phyloP scores from a whole-genome alignment of 2,113 vertebrate genomes.

The Platichthys flesus region DNA sequence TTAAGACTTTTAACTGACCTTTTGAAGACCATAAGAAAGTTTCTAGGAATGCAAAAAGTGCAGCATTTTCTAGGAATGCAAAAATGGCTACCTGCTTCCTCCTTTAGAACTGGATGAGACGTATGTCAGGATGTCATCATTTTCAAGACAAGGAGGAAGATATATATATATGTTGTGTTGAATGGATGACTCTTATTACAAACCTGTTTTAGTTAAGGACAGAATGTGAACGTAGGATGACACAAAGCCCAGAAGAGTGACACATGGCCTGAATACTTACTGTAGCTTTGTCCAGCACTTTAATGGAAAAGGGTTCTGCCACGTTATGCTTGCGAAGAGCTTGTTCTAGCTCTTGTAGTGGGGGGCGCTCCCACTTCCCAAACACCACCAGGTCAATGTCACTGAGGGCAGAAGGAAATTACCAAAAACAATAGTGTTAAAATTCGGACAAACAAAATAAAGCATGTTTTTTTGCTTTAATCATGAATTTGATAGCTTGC shows the following conservation, averaged over 20 bases:
- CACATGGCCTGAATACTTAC: conserved; percentile 77
- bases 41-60: conserved; percentile 1
- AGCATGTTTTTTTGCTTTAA: background rate
- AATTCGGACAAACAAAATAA: background rate
- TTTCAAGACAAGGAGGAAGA: too few relatives aligned
- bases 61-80: conserved; percentile 1
- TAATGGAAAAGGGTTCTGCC: conserved; percentile 94
- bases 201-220: background rate
- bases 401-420: conserved; percentile 74
- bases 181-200: background rate
- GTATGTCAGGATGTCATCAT: too few relatives aligned
- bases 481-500: conserved; percentile 75
- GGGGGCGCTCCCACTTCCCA: conserved; percentile 95
- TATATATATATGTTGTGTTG: background rate
- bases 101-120: too few relatives aligned
- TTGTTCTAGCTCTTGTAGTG: conserved; percentile 93
- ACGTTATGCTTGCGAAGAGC: conserved; percentile 94
- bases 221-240: background rate
- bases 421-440: background rate
- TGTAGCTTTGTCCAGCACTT: conserved; percentile 98
- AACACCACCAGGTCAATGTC: conserved; percentile 99
- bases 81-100: background rate
- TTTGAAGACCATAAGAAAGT: conserved; percentile 17
- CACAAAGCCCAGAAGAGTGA: background rate
- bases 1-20: conserved; percentile 5